Percentiles rank a stretch among this genome's conserved stretches.
These are phyloP conservation scores for Syrista parreyssii DNA, from an alignment of 2,888 invertebrate genomes.

Conservation along the genomic window DNA sequence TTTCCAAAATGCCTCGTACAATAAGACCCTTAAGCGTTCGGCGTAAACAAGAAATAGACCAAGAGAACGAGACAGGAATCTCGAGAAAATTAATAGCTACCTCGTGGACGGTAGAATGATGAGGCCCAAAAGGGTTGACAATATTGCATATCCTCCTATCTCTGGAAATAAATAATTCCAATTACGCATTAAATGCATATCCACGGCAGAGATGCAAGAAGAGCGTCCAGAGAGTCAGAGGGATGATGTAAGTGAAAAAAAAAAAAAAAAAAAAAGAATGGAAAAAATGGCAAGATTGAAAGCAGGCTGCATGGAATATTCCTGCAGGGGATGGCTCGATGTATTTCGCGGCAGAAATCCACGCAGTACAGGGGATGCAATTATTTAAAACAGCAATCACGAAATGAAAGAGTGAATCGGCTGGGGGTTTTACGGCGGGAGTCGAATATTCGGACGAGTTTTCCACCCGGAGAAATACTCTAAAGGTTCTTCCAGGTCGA, in stretches of 20 bases:
- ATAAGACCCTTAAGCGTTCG: too few species aligned
- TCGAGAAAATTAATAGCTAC: too few species aligned
- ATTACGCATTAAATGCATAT: too few species aligned
- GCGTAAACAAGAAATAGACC: too few species aligned
- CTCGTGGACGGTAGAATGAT: too few species aligned
- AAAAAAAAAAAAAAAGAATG: background rate
- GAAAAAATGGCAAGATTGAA: conserved; percentile 1
- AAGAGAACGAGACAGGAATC: too few species aligned
- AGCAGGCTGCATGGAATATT: too few species aligned
- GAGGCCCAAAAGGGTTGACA: too few species aligned
- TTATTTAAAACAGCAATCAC: conserved; percentile 64
- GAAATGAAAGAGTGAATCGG: conserved; percentile 58
- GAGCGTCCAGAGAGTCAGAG: conserved; percentile 1
- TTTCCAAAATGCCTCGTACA: too few species aligned
- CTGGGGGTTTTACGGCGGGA: conserved; percentile 14
- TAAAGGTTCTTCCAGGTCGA: conserved; percentile 56
- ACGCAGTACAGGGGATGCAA: conserved; percentile 39
- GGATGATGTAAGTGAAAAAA: background rate
- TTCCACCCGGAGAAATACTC: conserved; percentile 60
- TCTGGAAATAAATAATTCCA: too few species aligned
- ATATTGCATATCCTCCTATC: too few species aligned
- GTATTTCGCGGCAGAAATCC: conserved; percentile 11
- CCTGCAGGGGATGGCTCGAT: background rate
- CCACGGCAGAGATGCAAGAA: too few species aligned
- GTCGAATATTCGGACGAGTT: conserved; percentile 28